Evolutionary conservation across 2,888 invertebrate species (phyloP), one percentile per base, ranked within the genome.

Genomic region (Hofmannophila pseudospretella): DNA sequence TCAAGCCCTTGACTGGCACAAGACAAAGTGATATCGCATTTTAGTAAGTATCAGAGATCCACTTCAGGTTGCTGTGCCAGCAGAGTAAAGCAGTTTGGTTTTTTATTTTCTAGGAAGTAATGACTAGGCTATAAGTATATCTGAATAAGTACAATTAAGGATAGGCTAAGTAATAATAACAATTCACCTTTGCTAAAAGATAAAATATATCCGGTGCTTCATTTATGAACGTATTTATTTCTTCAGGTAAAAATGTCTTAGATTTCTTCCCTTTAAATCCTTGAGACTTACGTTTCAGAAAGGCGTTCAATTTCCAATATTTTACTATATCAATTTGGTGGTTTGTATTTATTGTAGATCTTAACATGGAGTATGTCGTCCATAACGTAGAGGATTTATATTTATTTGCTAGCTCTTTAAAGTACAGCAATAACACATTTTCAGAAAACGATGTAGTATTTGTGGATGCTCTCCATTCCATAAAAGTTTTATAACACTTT

Each of bases 191-290:
- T 32, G 7, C 10, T 2, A 10, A 20, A 19, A 32, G 32, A 32
- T 32, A 32, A 20, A 9, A 11, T 20, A 20, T 11, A 20, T 32
- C 22, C n/a, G 32, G 10, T 2, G 32, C 20, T 32, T 32, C 32
- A 32, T 32, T 32, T 11, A 32, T 20, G 32, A 32, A 32, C 22
- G 19, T 32, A 20, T 32, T 20, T 3, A 32, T 32, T 10, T 32
- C 20, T 4, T 20, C 32, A 3, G 32, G 3, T 20, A 20, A 20
- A 32, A 32, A 32, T 9, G 22, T 32, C 9, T 32, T 20, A 4
- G 32, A 32, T 32, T 32, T 32, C 13, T 32, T 32, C 20, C 22
- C 20, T 32, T 32, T 10, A 32, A 12, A 32, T 32, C 32, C 32
- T 32, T 32, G 8, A 4, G 32, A 32, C 10, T 9, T 27, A 11